Percentiles rank a stretch among this genome's conserved stretches.
phyloP scores from a whole-genome alignment of 2,888 invertebrate genomes.

The Eupithecia vulgata region DNA sequence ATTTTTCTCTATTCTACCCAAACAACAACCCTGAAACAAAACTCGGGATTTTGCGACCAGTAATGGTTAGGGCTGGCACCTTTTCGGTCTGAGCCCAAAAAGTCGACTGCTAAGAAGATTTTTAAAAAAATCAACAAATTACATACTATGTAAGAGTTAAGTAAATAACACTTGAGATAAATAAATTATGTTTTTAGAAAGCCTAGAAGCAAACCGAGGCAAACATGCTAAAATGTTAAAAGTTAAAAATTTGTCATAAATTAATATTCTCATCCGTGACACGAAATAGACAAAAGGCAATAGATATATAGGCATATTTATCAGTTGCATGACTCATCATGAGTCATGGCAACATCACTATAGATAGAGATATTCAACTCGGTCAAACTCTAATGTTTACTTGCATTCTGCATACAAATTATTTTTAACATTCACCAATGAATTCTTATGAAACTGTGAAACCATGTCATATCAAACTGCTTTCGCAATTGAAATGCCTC shows the following conservation, averaged over 20 bases:
- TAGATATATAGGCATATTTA: background rate
- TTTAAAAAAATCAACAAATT: no score
- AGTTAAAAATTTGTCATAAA: background rate
- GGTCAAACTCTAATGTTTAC: background rate
- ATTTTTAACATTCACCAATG: background rate
- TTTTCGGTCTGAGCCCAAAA: no score
- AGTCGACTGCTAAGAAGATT: no score
- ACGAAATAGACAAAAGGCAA: background rate
- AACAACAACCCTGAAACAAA: no score
- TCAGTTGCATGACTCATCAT: background rate
- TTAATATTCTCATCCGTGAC: constrained; percentile 13
- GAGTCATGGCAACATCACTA: background rate
- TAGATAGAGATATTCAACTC: background rate
- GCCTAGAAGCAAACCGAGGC: background rate
- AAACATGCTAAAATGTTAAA: background rate
- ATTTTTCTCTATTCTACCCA: no score
- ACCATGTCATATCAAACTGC: background rate
- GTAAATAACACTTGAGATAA: no score
- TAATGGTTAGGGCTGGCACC: no score
- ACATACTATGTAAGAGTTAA: no score
- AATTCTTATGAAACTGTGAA: background rate
- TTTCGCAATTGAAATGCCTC: background rate
- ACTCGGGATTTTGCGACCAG: no score
- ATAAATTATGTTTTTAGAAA: background rate
- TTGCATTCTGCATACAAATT: background rate